phyloP scores from a whole-genome alignment of 2,888 invertebrate species.

The Galerucella pusilla region DNA sequence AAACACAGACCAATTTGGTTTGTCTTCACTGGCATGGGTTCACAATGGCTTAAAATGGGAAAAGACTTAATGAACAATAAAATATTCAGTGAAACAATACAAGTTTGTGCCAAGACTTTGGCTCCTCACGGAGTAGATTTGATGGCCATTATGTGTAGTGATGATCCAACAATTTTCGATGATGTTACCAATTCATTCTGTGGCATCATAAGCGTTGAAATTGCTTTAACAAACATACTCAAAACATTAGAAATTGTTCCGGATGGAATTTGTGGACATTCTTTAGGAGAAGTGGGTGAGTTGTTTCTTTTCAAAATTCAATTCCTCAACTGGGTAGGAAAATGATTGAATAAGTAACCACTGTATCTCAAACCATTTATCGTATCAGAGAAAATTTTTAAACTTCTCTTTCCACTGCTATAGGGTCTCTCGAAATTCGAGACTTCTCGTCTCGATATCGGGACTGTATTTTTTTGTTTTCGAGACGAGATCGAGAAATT shows the following conservation, averaged over 20 bases:
- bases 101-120: conserved; percentile 66
- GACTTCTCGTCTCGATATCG: no score
- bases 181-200: conserved; percentile 70
- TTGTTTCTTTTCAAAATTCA: not conserved
- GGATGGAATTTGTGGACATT: conserved; percentile 94
- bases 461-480: no score
- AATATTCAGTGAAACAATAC: conserved; percentile 69
- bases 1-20: conserved; percentile 69
- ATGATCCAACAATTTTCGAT: conserved; percentile 60
- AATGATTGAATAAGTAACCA: no score
- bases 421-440: no score
- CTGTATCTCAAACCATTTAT: no score
- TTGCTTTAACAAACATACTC: conserved; percentile 88
- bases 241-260: conserved; percentile 78
- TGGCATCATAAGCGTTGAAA: conserved; percentile 70
- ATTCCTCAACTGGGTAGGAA: no score
- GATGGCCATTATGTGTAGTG: conserved; percentile 65
- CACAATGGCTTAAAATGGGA: conserved; percentile 75
- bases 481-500: no score
- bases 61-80: conserved; percentile 69
- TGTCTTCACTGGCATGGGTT: conserved; percentile 77
- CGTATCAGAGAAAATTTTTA: no score
- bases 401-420: no score
- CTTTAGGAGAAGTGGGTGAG: conserved; percentile 82
- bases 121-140: conserved; percentile 68